These are phyloP conservation scores for Zeus faber DNA, from an alignment of 2,113 vertebrate genomes.

Conservation along the genomic window DNA sequence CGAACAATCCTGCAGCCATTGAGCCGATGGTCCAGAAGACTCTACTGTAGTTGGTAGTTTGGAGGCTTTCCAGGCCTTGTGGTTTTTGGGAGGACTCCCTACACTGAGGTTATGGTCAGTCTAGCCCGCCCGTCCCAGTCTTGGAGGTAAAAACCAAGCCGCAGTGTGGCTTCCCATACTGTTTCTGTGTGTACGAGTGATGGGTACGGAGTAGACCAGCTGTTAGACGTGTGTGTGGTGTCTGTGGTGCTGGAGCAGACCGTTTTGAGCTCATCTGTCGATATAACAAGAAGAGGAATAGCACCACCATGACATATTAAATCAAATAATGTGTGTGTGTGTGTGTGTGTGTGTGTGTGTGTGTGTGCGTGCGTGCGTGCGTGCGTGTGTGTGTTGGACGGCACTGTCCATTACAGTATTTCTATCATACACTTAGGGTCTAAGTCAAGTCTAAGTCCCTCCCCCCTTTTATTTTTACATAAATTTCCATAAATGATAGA, in stretches of 20 bases:
- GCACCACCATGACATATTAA: too few species aligned
- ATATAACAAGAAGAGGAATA: too few species aligned
- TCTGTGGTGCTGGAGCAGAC: too few species aligned
- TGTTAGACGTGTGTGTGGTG: conserved; percentile 20
- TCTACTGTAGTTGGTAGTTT: conserved; percentile 48
- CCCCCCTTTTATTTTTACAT: too few species aligned
- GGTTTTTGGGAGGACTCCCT: conserved; percentile 60
- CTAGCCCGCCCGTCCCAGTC: conserved; percentile 41
- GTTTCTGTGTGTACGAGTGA: conserved; percentile 26
- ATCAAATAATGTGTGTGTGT: neutral
- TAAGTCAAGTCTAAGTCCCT: neutral
- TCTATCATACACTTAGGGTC: conserved; percentile 4
- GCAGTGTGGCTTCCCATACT: conserved; percentile 51
- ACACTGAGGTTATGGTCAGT: conserved; percentile 67
- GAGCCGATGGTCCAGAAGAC: conserved; percentile 29
- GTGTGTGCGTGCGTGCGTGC: conserved; percentile 31
- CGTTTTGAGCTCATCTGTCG: too few species aligned
- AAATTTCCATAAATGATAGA: too few species aligned
- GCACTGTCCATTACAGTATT: too few species aligned
- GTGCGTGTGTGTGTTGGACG: too few species aligned
- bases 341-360: conserved; percentile 3
- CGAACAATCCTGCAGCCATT: conserved; percentile 26
- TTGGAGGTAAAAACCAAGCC: conserved; percentile 55
- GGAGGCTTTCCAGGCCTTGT: conserved; percentile 63
- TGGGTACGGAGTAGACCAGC: conserved; percentile 8